Conservation (phyloP, 2,888 invertebrate genomes). For the Monochamus alternatus region DNA sequence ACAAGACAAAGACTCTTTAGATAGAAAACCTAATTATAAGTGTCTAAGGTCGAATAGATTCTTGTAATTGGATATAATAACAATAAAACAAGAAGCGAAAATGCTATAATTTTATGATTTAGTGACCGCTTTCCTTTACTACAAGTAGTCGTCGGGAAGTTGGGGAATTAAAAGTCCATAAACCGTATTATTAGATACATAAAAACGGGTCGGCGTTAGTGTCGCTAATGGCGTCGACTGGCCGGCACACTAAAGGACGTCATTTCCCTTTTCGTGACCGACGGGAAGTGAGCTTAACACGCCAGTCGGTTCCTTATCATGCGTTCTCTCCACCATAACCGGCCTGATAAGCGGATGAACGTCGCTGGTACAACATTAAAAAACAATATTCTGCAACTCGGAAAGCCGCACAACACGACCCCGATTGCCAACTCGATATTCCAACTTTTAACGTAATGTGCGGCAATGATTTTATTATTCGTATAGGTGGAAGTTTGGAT, state of each 20-base stretch:
- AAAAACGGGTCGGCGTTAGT: conserved; percentile 26
- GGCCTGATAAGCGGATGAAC: conserved; percentile 53
- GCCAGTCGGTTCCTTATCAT: conserved; percentile 62
- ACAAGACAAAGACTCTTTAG: too few relatives aligned
- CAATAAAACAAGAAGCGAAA: too few relatives aligned
- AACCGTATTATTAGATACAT: conserved; percentile 5
- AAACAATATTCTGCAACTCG: conserved; percentile 50
- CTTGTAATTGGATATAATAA: too few relatives aligned
- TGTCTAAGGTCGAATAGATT: too few relatives aligned
- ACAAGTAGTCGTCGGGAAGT: neutral
- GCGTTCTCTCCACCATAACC: conserved; percentile 51
- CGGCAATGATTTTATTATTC: conserved; percentile 39
- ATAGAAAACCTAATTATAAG: too few relatives aligned
- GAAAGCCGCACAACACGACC: conserved; percentile 24
- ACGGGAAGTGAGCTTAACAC: conserved; percentile 55
- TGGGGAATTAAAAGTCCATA: conserved; percentile 11
- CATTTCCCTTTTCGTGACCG: conserved; percentile 62
- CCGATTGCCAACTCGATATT: conserved; percentile 20
- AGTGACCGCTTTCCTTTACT: neutral
- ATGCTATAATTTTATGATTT: too few relatives aligned
- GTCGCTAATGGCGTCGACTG: conserved; percentile 40
- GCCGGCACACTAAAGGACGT: conserved; percentile 50
- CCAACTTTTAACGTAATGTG: conserved; percentile 23
- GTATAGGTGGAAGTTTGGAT: conserved; percentile 33
- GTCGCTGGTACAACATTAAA: conserved; percentile 53